Evolutionary conservation across 2,888 invertebrate genomes (phyloP), one percentile per base, ranked within the genome.

Genomic region (Rhimphoctona megacephalus): DNA sequence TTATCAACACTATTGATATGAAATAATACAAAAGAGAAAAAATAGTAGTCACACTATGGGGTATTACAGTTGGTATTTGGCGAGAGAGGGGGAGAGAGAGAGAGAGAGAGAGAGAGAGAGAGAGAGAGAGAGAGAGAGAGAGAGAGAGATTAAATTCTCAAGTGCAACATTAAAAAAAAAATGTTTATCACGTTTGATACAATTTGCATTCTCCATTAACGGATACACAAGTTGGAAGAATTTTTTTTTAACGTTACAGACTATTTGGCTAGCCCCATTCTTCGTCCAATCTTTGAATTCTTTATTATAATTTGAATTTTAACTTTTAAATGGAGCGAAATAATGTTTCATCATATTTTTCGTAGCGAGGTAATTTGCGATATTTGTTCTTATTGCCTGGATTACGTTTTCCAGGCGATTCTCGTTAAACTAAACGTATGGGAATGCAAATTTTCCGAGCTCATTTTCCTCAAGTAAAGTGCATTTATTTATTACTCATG

Each of bases 401-500:
- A 17, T 19, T 1, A 43, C 14, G 6, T 70, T 70, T 70, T 25
- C 14, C 6, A 22, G 25, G 30, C 30, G 5, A 70, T 70, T 70
- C 46, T 70, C 30, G 70, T 49, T 49, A 49, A 49, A 6, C 4
- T n/a, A 19, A 14, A 8, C 25, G 43, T 49, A 67, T 6, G 17
- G 6, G 61, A 67, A 39, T 67, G 66, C 66, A 7, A 46, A 70
- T 49, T 49, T 49, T 49, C 52, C 52, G 33, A 5, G 52, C 25
- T 54, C 72, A 36, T 73, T 36, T 54, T 22, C 22, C 33, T 36
- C 14, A n/a, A n/a, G 70, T 19, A 30, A 30, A 19, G 49, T 9
- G n/a, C 36, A 33, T 52, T 73, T 54, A 25, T 79, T 79, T 72
- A 33, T 70, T 25, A n/a, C 74, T 9, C n/a, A 14, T 30, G 30